A percentile compares a stretch with the other conserved stretches of the same genome.
Evolutionary conservation across 1,140 invertebrate species (phyloP).

Genomic region (Trichonephila inaurata): DNA sequence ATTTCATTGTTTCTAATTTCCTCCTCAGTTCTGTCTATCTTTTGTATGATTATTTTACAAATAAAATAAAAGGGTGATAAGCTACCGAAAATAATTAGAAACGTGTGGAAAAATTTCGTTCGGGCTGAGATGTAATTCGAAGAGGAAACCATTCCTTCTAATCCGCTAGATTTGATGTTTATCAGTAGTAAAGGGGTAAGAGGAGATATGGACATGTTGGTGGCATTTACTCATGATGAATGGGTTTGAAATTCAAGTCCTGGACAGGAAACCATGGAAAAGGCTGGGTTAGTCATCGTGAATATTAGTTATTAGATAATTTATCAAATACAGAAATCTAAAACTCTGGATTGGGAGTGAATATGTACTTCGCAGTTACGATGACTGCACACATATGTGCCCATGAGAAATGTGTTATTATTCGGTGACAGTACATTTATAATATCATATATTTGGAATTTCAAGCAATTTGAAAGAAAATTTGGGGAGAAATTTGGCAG

Average conservation of each 20-base stretch:
- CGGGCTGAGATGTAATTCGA: background rate
- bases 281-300: too few species aligned
- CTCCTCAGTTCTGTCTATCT: slow-evolving; percentile 4
- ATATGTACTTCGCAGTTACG: too few species aligned
- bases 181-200: background rate
- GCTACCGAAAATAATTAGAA: slow-evolving; percentile 56
- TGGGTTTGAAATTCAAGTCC: background rate
- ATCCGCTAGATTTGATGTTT: slow-evolving; percentile 6
- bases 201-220: background rate
- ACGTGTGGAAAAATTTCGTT: slow-evolving; percentile 3
- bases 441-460: too few species aligned
- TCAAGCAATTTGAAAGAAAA: too few species aligned
- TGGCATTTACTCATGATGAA: slow-evolving; percentile 21
- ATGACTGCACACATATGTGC: too few species aligned
- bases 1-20: slow-evolving; percentile 61
- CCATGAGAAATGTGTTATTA: too few species aligned
- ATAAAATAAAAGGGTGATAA: slow-evolving; percentile 33
- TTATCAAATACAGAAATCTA: too few species aligned
- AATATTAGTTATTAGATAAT: too few species aligned
- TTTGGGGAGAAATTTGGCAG: too few species aligned
- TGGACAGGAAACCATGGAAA: too few species aligned
- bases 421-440: too few species aligned
- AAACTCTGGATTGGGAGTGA: too few species aligned
- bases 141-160: slow-evolving; percentile 26
- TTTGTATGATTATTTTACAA: background rate